Conservation (phyloP, 92 coral and sea anemone genomes). For the Zoanthus solanderi region DNA sequence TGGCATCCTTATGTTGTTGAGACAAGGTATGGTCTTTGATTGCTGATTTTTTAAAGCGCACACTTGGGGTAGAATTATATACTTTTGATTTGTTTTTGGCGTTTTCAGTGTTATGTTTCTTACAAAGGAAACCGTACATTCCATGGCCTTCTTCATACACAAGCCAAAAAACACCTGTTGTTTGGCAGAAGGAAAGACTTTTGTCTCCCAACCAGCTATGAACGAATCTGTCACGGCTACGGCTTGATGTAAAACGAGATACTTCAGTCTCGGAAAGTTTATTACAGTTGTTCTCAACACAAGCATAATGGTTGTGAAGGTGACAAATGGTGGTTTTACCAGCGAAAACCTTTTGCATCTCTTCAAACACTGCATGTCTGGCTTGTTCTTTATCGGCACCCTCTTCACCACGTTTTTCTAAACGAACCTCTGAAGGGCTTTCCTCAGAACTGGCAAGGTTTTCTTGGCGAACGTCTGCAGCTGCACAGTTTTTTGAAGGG, state of each 20-base stretch:
- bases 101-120: conserved; percentile 52
- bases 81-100: conserved; percentile 54
- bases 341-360: background rate
- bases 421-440: conserved; percentile 5
- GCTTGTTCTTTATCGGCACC: background rate
- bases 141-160: conserved; percentile 57
- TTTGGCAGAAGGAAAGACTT: conserved; percentile 58
- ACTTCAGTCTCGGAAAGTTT: background rate
- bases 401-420: background rate
- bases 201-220: conserved; percentile 29
- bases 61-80: conserved; percentile 48
- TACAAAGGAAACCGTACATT: conserved; percentile 53
- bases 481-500: conserved; percentile 9
- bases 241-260: background rate
- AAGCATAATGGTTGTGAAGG: background rate
- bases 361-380: background rate
- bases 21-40: conserved; percentile 40
- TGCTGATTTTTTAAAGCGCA: conserved; percentile 48
- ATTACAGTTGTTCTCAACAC: background rate
- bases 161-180: conserved; percentile 63
- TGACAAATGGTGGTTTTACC: background rate
- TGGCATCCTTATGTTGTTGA: conserved; percentile 60
- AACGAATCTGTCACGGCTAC: background rate
- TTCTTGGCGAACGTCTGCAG: conserved; percentile 4
- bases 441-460: conserved; percentile 9